Evolutionary conservation across 2,888 invertebrate species (phyloP).

Genomic region (Crematogaster levior): DNA sequence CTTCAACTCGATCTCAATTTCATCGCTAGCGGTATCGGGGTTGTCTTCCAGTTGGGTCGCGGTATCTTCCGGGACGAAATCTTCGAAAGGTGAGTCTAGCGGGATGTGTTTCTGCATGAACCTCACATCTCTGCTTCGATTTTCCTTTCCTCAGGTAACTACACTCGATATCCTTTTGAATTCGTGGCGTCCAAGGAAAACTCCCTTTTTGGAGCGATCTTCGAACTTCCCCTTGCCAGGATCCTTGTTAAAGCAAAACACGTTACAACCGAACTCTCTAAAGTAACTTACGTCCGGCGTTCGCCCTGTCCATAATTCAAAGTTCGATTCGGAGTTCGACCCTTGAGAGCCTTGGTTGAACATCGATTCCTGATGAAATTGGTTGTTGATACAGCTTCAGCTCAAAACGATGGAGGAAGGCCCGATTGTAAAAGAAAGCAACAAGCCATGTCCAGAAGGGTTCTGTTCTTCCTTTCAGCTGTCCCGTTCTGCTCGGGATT

Average conservation of each 20-base stretch:
- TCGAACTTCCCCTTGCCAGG: background rate
- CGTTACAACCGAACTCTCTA: background rate
- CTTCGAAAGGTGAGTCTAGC: background rate
- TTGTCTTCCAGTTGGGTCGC: too few species aligned
- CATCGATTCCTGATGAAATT: background rate
- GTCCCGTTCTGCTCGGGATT: constrained; percentile 22
- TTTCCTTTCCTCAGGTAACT: background rate
- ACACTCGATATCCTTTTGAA: background rate
- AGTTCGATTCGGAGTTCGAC: background rate
- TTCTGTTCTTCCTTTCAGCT: background rate
- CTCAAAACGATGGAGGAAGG: background rate
- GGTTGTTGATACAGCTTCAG: background rate
- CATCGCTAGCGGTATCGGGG: too few species aligned
- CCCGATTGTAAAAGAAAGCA: background rate
- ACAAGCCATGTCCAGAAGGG: constrained; percentile 15
- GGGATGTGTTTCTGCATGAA: background rate
- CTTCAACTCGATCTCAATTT: too few species aligned
- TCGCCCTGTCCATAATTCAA: background rate
- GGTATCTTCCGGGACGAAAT: background rate
- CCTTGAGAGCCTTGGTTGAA: background rate
- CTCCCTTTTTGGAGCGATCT: background rate
- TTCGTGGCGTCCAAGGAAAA: background rate
- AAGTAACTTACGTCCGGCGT: background rate
- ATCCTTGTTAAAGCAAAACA: background rate
- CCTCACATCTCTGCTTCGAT: background rate